Conservation (phyloP, 1,140 invertebrate species). For the Cyphomyrmex costatus region DNA sequence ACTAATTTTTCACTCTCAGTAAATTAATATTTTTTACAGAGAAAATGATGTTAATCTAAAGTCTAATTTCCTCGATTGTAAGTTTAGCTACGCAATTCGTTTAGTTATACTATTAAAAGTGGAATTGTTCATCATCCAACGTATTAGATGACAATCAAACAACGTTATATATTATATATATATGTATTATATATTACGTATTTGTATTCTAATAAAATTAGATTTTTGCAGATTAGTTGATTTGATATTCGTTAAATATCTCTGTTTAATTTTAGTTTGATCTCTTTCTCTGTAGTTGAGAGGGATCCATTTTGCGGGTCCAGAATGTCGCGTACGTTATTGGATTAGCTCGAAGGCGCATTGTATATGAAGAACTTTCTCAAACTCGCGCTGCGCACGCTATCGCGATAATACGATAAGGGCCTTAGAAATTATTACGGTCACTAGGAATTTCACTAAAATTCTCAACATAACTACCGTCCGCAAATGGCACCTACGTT, state of each 20-base stretch:
- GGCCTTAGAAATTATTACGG: constrained; percentile 54
- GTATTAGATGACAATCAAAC: neutral
- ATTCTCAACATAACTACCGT: constrained; percentile 74
- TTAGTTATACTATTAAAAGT: neutral
- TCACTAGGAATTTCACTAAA: constrained; percentile 79
- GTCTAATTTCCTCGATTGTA: neutral
- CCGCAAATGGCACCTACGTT: constrained; percentile 71
- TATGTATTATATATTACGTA: too few species aligned
- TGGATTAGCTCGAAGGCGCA: constrained; percentile 54
- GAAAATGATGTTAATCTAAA: neutral
- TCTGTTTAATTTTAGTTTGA: constrained; percentile 27
- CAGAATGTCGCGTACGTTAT: constrained; percentile 35
- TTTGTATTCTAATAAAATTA: neutral
- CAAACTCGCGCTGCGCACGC: constrained; percentile 74
- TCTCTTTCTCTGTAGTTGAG: neutral
- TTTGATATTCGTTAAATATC: constrained; percentile 2
- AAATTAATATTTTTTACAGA: neutral
- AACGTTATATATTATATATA: too few species aligned
- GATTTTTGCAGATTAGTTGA: neutral
- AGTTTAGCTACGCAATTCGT: neutral
- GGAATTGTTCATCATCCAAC: neutral
- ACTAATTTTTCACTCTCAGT: neutral
- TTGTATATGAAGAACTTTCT: constrained; percentile 68
- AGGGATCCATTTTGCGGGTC: constrained; percentile 7
- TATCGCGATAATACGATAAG: constrained; percentile 54